phyloP scores from a whole-genome alignment of 2,888 invertebrate genomes.

The Drosophila neotestacea region DNA sequence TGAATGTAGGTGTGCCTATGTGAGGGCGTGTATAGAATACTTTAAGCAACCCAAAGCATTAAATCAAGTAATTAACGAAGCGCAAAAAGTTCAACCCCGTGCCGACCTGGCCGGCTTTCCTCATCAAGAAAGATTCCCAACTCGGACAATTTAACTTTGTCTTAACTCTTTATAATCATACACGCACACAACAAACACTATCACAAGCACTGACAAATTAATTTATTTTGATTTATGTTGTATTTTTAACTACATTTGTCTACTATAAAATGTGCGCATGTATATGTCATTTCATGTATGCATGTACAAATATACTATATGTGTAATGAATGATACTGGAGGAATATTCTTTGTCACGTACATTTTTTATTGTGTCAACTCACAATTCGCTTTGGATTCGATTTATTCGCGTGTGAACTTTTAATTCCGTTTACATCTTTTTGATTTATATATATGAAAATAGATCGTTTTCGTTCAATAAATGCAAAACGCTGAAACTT shows the following conservation, averaged over 20 bases:
- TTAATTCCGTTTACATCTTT: conserved; percentile 48
- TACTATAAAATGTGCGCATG: conserved; percentile 45
- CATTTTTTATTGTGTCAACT: conserved; percentile 32
- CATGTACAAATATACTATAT: conserved; percentile 24
- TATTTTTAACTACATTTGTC: conserved; percentile 60
- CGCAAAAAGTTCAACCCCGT: conserved; percentile 71
- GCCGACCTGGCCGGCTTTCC: conserved; percentile 59
- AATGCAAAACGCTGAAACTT: conserved; percentile 27
- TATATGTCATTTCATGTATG: conserved; percentile 20
- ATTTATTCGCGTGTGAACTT: conserved; percentile 27
- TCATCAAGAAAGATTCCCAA: conserved; percentile 19
- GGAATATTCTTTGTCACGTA: conserved; percentile 45
- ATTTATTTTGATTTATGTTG: conserved; percentile 66
- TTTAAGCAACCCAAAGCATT: conserved; percentile 39
- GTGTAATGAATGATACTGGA: conserved; percentile 22
- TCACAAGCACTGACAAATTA: conserved; percentile 34
- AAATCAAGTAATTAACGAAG: conserved; percentile 72
- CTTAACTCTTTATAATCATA: conserved; percentile 26
- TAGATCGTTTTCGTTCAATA: conserved; percentile 32
- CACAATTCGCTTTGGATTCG: conserved; percentile 30
- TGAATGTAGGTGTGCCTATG: conserved; percentile 16
- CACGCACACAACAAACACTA: conserved; percentile 14
- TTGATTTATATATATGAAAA: conserved; percentile 32
- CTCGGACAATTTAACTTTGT: conserved; percentile 21
- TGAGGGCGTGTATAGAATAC: conserved; percentile 33